phyloP scores from a whole-genome alignment of 1,140 invertebrate species.

The Polypedilum vanderplanki region DNA sequence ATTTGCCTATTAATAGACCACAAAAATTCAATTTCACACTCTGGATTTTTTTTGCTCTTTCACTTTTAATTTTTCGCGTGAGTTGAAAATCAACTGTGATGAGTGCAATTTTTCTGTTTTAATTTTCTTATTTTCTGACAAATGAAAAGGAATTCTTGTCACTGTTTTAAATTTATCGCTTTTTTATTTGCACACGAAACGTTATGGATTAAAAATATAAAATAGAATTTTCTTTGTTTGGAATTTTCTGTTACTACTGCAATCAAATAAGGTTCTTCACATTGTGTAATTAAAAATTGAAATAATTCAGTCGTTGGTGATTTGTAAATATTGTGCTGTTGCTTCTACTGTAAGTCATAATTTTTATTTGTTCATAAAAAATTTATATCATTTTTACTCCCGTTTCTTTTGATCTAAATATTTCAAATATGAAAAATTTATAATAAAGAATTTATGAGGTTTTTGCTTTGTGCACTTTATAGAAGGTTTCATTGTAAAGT shows the following conservation, averaged over 20 bases:
- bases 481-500: no score
- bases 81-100: not conserved
- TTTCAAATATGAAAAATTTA: no score
- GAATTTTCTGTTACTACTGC: not conserved
- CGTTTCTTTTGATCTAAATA: no score
- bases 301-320: no score
- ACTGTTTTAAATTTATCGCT: not conserved
- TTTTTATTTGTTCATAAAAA: no score
- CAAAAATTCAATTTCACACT: not conserved
- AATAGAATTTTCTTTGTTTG: not conserved
- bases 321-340: no score
- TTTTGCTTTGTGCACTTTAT: no score
- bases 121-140: not conserved
- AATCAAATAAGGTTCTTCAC: no score
- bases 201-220: not conserved
- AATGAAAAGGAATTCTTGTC: not conserved
- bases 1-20: not conserved
- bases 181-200: not conserved
- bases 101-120: conserved; percentile 9
- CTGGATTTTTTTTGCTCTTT: not conserved
- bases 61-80: not conserved
- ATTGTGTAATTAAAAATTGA: no score
- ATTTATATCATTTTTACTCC: no score
- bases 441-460: no score
- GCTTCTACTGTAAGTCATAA: no score